These are phyloP conservation scores for Pollachius pollachius DNA, from an alignment of 2,113 vertebrate genomes.

Conservation along the genomic window DNA sequence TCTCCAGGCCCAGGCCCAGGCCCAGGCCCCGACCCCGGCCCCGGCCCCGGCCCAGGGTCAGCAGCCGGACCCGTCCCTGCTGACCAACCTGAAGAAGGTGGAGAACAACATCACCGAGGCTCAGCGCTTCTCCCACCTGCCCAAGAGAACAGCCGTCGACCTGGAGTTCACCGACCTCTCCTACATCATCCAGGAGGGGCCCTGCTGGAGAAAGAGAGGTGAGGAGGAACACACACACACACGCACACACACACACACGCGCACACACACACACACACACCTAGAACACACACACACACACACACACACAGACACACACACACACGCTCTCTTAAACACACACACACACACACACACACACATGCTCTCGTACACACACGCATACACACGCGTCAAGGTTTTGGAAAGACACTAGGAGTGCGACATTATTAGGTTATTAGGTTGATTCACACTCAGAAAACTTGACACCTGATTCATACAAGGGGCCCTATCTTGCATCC, in stretches of 20 bases:
- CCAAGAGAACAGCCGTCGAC: slow-evolving; percentile 89
- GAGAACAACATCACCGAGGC: slow-evolving; percentile 93
- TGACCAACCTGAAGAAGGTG: slow-evolving; percentile 91
- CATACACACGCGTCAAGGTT: no score
- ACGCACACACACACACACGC: neutral
- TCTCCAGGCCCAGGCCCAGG: slow-evolving; percentile 27
- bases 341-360: neutral
- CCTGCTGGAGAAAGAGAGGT: slow-evolving; percentile 94
- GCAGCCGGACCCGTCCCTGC: slow-evolving; percentile 75
- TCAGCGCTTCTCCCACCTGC: slow-evolving; percentile 91
- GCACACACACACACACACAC: no score
- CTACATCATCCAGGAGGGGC: slow-evolving; percentile 90
- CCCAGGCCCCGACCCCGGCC: slow-evolving; percentile 51
- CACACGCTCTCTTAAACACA: neutral
- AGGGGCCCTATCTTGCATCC: no score
- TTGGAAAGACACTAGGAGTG: no score
- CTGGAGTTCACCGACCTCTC: slow-evolving; percentile 91
- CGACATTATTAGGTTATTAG: no score
- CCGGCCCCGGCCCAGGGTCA: slow-evolving; percentile 57
- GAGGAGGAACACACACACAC: slow-evolving; percentile 71
- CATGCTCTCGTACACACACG: no score
- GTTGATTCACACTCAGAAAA: no score
- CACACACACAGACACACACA: neutral
- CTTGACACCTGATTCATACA: no score
- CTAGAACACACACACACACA: neutral